Evolutionary conservation across 1,140 invertebrate genomes (phyloP).

Genomic region (Lepidurus arcticus): DNA sequence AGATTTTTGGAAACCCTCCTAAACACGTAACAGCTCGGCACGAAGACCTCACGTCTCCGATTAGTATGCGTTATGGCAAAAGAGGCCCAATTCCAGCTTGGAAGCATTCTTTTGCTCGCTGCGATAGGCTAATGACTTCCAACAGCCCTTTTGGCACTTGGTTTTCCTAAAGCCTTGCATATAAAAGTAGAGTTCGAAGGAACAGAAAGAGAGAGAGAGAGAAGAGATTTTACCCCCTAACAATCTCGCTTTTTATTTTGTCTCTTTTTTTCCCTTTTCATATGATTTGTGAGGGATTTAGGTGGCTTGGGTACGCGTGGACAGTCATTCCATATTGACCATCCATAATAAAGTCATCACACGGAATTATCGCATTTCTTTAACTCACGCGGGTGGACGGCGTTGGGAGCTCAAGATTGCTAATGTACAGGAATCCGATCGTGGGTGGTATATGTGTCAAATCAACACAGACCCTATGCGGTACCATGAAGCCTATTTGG

Average conservation of each 20-base stretch:
- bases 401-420: constrained; percentile 53
- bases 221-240: not conserved
- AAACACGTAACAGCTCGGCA: not conserved
- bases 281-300: not conserved
- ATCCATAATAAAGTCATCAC: constrained; percentile 36
- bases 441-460: constrained; percentile 61
- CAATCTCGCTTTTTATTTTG: constrained; percentile 5
- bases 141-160: not conserved
- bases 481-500: constrained; percentile 38
- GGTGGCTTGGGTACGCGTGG: constrained; percentile 32
- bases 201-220: not conserved
- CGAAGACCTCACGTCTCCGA: not conserved
- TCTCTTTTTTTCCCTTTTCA: not conserved
- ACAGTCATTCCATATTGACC: constrained; percentile 29
- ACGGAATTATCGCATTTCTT: constrained; percentile 34
- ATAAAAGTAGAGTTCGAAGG: not conserved
- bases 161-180: not conserved
- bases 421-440: constrained; percentile 69
- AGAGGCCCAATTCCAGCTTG: not conserved
- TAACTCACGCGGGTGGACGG: constrained; percentile 31
- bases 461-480: constrained; percentile 39
- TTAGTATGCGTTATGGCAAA: not conserved
- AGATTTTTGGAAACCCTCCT: not conserved
- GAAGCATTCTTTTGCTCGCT: not conserved
- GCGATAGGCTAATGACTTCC: constrained; percentile 4